Conservation (phyloP, 2,113 vertebrate species). For the Litocranius walleri region DNA sequence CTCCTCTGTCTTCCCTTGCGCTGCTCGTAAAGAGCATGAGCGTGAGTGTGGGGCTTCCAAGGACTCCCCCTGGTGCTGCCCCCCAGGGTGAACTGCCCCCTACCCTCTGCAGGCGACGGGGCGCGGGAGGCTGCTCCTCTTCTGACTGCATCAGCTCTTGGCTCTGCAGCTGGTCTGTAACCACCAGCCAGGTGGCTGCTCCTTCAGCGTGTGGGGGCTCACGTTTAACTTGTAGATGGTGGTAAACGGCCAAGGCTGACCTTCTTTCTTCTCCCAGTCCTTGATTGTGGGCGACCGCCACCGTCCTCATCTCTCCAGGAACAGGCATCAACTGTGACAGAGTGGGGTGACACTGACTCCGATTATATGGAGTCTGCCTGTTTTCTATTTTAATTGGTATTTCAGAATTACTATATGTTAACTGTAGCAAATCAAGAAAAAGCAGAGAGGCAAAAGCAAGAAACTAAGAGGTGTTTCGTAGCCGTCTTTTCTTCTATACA, state of each 20-base stretch:
- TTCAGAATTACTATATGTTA: not conserved
- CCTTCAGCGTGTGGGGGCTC: not conserved
- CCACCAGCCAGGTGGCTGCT: not conserved
- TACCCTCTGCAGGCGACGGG: not conserved
- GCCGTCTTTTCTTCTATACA: not conserved
- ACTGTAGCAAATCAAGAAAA: not conserved
- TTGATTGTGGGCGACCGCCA: not conserved
- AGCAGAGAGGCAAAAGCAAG: not conserved
- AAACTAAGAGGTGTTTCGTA: not conserved
- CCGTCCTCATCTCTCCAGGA: not conserved
- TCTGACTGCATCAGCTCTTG: not conserved
- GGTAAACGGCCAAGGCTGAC: not conserved
- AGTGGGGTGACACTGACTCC: fast-evolving
- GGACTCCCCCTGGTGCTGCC: too few relatives aligned
- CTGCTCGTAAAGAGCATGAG: not conserved
- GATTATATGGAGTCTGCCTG: not conserved
- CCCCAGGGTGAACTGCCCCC: not conserved
- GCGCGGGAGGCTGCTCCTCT: not conserved
- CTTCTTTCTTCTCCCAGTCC: not conserved
- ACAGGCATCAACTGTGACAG: fast-evolving
- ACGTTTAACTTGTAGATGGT: not conserved
- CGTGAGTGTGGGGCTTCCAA: fast-evolving
- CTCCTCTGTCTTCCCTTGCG: not conserved
- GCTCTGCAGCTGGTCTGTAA: constrained; percentile 21
- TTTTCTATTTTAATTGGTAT: not conserved